A percentile compares a stretch with the other conserved stretches of the same genome.
Evolutionary conservation across 2,888 invertebrate species (phyloP).

Genomic region (Dichetophora obliterata): DNA sequence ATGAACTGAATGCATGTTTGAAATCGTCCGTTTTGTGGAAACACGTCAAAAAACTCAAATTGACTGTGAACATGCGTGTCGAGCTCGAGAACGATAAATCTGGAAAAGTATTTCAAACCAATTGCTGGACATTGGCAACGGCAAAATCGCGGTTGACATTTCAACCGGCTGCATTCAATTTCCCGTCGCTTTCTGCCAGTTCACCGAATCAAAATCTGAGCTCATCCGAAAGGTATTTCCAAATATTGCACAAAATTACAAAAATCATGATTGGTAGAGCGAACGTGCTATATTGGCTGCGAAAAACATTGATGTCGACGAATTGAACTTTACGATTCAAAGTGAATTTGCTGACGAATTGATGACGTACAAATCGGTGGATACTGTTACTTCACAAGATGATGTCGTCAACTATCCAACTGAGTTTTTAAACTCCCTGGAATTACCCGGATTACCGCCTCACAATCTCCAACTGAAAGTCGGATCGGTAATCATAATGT

Average conservation of each 20-base stretch:
- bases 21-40: constrained; percentile 45
- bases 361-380: constrained; percentile 44
- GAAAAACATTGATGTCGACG: constrained; percentile 19
- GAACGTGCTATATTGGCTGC: constrained; percentile 45
- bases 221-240: constrained; percentile 36
- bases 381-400: constrained; percentile 41
- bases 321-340: constrained; percentile 37
- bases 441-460: constrained; percentile 47
- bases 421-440: constrained; percentile 49
- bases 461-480: constrained; percentile 46
- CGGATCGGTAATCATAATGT: constrained; percentile 35
- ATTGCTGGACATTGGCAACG: constrained; percentile 47
- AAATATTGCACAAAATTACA: constrained; percentile 39
- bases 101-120: constrained; percentile 41
- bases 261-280: constrained; percentile 45
- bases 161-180: constrained; percentile 50
- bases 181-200: constrained; percentile 39
- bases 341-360: constrained; percentile 35
- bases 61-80: constrained; percentile 43
- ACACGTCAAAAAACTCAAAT: constrained; percentile 2
- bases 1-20: constrained; percentile 53
- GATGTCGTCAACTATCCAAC: constrained; percentile 47
- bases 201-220: constrained; percentile 24
- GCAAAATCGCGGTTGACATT: constrained; percentile 48
- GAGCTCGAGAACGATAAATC: constrained; percentile 42